These are phyloP conservation scores for Amphiprion clarkii DNA, from an alignment of 2,797 vertebrate genomes.

Conservation along the genomic window DNA sequence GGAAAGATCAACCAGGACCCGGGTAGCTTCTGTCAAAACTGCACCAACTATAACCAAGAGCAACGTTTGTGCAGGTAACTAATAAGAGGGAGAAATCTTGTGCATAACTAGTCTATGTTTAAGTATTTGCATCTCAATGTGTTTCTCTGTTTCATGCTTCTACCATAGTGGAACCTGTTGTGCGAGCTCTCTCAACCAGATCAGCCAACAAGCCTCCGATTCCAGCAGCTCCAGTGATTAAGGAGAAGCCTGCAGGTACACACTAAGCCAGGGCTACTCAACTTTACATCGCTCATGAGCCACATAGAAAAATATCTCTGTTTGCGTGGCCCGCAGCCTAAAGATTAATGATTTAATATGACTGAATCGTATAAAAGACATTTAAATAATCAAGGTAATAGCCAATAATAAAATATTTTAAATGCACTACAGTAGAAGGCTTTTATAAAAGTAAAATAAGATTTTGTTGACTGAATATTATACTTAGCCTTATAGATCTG, in stretches of 20 bases:
- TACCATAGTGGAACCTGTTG: constrained; percentile 54
- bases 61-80: constrained; percentile 70
- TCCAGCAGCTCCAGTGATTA: constrained; percentile 36
- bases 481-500: no score
- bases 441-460: no score
- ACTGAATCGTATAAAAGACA: no score
- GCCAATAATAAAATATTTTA: no score
- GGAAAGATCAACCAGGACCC: constrained; percentile 57
- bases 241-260: constrained; percentile 73
- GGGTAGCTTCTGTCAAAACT: constrained; percentile 47
- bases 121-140: constrained; percentile 41
- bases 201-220: constrained; percentile 63
- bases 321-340: no score
- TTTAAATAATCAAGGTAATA: no score
- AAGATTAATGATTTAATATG: no score
- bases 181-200: constrained; percentile 60
- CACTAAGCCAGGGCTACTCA: neutral
- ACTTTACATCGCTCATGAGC: no score
- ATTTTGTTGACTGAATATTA: no score
- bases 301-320: no score
- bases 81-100: neutral
- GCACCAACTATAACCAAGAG: constrained; percentile 29
- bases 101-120: constrained; percentile 18
- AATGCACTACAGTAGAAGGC: no score
- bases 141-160: constrained; percentile 28